Evolutionary conservation across 1,140 invertebrate genomes (phyloP), one percentile per base, ranked within the genome.

Genomic region (Penaeus chinensis): DNA sequence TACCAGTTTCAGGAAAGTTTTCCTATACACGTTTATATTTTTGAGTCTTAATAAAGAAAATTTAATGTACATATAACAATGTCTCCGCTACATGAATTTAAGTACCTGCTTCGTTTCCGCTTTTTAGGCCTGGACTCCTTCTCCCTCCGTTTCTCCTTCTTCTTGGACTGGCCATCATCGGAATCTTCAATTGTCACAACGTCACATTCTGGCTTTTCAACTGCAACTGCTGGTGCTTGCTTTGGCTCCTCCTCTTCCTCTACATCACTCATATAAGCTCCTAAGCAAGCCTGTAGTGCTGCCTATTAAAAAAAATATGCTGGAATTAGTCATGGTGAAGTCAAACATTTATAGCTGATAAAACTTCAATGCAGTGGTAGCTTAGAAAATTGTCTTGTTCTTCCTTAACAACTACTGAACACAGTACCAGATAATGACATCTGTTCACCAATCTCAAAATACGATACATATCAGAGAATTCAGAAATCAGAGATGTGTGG

Each of bases 81-180:
- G 54, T 54, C 54, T 54, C 54, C 54, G 54, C 54, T 54, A 54
- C 54, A 16, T 92, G 91, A 65, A 92, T 89, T 85, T 91, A 91
- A 83, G 82, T 87, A 90, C 89, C 90, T 90, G 88, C 85, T 89
- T 90, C 90, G 80, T 86, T 90, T 84, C 32, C 82, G 84, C 76
- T 89, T 89, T 62, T 89, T 89, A 19, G 85, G 60, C 62, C 84
- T 80, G 90, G 92, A 91, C 91, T 92, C 32, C 92, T 92, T 78
- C 91, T 92, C 87, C 91, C 92, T 91, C 92, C 91, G 89, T 63
- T 84, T 82, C 27, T 89, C 86, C 69, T 84, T 87, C 11, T 84
- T 76, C 71, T 87, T 87, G 10, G 78, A 62, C 88, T 94, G 92
- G 89, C 93, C 92, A 92, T 93, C 92, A 32, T 89, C 89, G 8